These are phyloP conservation scores for human DNA, from an alignment of 2,113 vertebrate genomes.

Conservation along the genomic window DNA sequence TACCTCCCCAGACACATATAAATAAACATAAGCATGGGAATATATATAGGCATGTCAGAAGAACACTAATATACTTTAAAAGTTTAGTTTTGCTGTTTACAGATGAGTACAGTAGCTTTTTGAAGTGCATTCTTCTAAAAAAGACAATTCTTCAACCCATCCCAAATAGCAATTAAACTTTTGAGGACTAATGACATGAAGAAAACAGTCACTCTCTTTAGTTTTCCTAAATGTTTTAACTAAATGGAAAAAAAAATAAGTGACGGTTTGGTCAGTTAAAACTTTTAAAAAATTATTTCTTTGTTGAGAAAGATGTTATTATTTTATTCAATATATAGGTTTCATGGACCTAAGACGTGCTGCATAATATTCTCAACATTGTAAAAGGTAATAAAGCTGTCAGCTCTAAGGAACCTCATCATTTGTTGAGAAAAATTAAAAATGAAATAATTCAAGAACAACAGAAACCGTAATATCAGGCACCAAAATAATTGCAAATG, in stretches of 20 bases:
- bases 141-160: background rate
- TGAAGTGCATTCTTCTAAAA: background rate
- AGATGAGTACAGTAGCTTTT: background rate
- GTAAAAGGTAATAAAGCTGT: background rate
- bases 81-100: background rate
- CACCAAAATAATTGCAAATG: background rate
- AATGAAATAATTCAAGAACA: conserved; percentile 23
- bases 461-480: background rate
- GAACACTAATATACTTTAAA: background rate
- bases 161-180: background rate
- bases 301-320: background rate
- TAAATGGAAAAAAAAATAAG: background rate
- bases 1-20: background rate
- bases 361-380: background rate
- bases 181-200: background rate
- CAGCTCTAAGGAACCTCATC: background rate
- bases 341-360: background rate
- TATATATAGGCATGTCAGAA: background rate
- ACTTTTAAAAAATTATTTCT: background rate
- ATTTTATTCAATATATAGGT: background rate
- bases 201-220: background rate
- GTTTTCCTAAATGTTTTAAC: background rate
- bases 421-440: background rate
- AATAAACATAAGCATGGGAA: background rate
- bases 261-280: background rate